Evolutionary conservation across 1,140 invertebrate genomes (phyloP).

Genomic region (Leptonema lineaticorne): DNA sequence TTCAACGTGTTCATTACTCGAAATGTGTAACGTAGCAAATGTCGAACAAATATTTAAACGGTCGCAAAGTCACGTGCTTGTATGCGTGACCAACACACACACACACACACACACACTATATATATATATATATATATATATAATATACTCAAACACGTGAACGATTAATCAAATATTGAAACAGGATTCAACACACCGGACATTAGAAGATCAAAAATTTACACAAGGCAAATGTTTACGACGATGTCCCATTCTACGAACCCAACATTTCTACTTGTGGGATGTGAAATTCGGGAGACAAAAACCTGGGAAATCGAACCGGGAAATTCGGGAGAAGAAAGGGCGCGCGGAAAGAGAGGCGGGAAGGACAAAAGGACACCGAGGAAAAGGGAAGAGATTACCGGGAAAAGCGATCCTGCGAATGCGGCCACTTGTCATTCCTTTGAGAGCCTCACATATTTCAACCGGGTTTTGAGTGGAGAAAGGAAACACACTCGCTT

Average conservation of each 20-base stretch:
- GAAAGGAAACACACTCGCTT: neutral
- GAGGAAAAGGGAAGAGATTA: neutral
- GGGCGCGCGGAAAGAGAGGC: neutral
- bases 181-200: neutral
- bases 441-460: conserved; percentile 7
- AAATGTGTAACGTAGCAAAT: too few relatives aligned
- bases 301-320: neutral
- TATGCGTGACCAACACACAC: neutral
- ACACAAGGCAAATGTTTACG: neutral
- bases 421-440: conserved; percentile 12
- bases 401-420: neutral
- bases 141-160: too few relatives aligned
- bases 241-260: neutral
- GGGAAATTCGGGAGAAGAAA: neutral
- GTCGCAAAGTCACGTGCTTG: too few relatives aligned
- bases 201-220: neutral
- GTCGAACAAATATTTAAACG: too few relatives aligned
- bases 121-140: neutral
- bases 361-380: neutral
- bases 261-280: too few relatives aligned
- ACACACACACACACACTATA: neutral
- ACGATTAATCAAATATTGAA: neutral
- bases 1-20: too few relatives aligned
- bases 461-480: too few relatives aligned
- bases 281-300: neutral